Evolutionary conservation across 2,113 vertebrate species (phyloP).

Genomic region (Cairina moschata): DNA sequence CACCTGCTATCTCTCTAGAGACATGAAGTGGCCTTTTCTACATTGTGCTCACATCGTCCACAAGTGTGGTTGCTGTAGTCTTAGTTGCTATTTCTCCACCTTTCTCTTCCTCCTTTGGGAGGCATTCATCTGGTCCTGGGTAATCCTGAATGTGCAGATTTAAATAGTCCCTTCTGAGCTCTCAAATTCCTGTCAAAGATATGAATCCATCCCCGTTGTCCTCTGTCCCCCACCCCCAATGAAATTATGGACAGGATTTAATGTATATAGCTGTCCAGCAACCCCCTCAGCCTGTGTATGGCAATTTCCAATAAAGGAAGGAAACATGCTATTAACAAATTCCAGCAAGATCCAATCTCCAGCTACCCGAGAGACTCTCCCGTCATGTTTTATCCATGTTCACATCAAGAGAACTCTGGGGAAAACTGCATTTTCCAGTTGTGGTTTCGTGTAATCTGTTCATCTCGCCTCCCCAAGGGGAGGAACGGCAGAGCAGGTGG

Average conservation of each 20-base stretch:
- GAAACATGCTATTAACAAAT: background rate
- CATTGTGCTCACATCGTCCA: background rate
- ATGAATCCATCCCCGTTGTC: background rate
- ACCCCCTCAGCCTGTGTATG: background rate
- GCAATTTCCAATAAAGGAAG: background rate
- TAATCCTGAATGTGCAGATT: background rate
- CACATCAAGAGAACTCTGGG: background rate
- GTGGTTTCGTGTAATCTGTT: background rate
- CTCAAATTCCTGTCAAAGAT: background rate
- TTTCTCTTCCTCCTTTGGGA: background rate
- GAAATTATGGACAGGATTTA: constrained; percentile 9
- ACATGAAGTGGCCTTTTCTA: background rate
- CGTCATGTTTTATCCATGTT: background rate
- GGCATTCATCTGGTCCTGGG: background rate
- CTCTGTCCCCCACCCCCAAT: background rate
- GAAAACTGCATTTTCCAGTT: background rate
- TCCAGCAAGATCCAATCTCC: background rate
- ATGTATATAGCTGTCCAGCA: background rate
- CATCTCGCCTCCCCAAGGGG: background rate
- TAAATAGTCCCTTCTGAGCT: background rate
- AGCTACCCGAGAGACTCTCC: background rate
- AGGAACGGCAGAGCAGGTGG: background rate
- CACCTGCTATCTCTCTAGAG: background rate
- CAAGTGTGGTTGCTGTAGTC: background rate
- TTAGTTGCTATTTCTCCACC: background rate